A percentile compares a stretch with the other conserved stretches of the same genome.
Conservation (phyloP, 2,888 invertebrate genomes). For the Dicyrtomina minuta region DNA sequence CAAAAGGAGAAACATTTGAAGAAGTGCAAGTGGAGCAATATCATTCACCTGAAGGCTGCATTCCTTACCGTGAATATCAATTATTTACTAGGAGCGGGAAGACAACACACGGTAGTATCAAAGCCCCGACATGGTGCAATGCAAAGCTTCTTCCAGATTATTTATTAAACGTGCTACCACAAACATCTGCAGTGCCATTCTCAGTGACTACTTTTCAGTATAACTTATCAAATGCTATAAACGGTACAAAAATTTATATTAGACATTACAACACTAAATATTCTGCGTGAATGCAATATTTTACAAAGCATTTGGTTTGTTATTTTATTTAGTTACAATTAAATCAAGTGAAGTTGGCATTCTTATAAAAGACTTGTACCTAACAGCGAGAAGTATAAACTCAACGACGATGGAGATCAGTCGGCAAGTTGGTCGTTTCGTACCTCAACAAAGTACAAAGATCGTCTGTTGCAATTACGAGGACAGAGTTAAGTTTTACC, state of each 20-base stretch:
- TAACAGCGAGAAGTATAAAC: background rate
- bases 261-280: no score
- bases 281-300: no score
- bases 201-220: background rate
- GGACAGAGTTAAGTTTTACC: conserved; percentile 12
- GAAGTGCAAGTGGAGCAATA: conserved; percentile 8
- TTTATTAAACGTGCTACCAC: background rate
- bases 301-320: no score
- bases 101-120: background rate
- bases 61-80: background rate
- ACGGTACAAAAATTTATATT: no score
- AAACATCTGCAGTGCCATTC: conserved; percentile 2
- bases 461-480: conserved; percentile 9
- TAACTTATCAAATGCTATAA: conserved; percentile 4
- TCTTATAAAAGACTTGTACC: background rate
- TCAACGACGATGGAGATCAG: background rate
- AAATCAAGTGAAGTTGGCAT: background rate
- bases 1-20: no score
- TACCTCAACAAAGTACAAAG: conserved; percentile 1
- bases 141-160: background rate
- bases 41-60: conserved; percentile 17
- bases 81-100: background rate
- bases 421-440: no score
- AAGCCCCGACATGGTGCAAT: conserved; percentile 8
- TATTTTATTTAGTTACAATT: background rate